phyloP scores from a whole-genome alignment of 2,888 invertebrate species.

The Sepiola atlantica region DNA sequence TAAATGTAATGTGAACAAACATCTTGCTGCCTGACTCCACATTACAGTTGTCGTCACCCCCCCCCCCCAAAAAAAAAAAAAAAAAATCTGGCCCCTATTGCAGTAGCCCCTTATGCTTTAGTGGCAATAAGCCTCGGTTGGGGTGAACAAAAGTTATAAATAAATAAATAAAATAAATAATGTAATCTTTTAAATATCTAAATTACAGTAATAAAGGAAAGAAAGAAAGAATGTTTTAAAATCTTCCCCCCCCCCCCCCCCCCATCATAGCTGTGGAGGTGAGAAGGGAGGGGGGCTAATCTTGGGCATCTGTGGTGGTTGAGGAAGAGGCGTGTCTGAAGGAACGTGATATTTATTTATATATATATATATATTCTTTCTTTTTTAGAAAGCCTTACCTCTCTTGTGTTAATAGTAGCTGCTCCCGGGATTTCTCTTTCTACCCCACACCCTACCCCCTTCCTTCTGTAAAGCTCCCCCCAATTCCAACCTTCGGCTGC shows the following conservation, averaged over 20 bases:
- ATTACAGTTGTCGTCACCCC: too few species aligned
- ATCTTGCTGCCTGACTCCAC: too few species aligned
- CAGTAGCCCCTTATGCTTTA: too few species aligned
- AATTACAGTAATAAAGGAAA: background rate
- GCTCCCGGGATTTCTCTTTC: too few species aligned
- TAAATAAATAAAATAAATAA: background rate
- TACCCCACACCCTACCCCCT: background rate
- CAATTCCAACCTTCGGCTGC: background rate
- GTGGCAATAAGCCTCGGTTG: too few species aligned
- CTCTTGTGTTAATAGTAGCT: too few species aligned
- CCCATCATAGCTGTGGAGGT: too few species aligned
- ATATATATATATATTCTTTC: background rate
- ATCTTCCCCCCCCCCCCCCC: too few species aligned
- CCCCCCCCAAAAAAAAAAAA: too few species aligned
- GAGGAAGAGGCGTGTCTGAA: background rate
- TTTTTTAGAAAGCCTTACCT: background rate
- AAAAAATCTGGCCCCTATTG: too few species aligned
- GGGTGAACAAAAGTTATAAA: too few species aligned
- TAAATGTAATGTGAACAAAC: too few species aligned
- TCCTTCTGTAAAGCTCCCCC: background rate
- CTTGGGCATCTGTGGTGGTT: background rate
- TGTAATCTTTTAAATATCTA: background rate
- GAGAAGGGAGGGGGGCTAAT: background rate
- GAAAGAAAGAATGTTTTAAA: background rate
- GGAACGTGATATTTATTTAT: background rate